Percentiles rank a stretch among this genome's conserved stretches.
These are phyloP conservation scores for Pseudomyrmex gracilis DNA, from an alignment of 1,140 invertebrate species.

Conservation along the genomic window DNA sequence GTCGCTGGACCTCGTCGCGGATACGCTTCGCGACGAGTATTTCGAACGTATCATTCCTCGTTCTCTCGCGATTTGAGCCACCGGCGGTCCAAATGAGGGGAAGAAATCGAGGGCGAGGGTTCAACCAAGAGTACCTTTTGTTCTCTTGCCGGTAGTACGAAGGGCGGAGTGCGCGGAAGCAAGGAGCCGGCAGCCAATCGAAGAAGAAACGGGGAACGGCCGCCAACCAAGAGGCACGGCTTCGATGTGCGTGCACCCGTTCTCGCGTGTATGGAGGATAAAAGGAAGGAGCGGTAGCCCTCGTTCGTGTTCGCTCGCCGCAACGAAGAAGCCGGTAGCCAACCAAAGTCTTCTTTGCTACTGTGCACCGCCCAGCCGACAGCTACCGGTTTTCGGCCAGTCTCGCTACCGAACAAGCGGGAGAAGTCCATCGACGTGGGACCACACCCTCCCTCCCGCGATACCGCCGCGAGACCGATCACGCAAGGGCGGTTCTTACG, in stretches of 20 bases:
- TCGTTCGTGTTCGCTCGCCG: constrained; percentile 72
- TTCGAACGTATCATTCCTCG: no score
- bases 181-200: constrained; percentile 68
- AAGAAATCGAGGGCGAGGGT: background rate
- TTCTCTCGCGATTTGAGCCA: no score
- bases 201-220: constrained; percentile 73
- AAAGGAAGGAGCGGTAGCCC: constrained; percentile 81
- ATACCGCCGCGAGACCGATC: background rate
- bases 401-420: constrained; percentile 55
- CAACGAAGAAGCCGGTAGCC: constrained; percentile 75
- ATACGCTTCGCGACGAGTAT: no score
- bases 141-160: constrained; percentile 35
- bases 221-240: constrained; percentile 79
- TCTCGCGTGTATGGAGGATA: constrained; percentile 76
- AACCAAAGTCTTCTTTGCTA: constrained; percentile 83
- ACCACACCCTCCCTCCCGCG: constrained; percentile 67
- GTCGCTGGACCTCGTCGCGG: no score
- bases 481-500: constrained; percentile 56
- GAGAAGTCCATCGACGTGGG: constrained; percentile 66
- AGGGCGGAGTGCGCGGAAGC: constrained; percentile 68
- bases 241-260: constrained; percentile 80
- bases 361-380: constrained; percentile 82
- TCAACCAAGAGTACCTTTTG: background rate
- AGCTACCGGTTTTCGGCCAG: no score
- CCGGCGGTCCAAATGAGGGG: background rate